Evolutionary conservation across 2,888 invertebrate species (phyloP).

Genomic region (Synergus laeviventris): DNA sequence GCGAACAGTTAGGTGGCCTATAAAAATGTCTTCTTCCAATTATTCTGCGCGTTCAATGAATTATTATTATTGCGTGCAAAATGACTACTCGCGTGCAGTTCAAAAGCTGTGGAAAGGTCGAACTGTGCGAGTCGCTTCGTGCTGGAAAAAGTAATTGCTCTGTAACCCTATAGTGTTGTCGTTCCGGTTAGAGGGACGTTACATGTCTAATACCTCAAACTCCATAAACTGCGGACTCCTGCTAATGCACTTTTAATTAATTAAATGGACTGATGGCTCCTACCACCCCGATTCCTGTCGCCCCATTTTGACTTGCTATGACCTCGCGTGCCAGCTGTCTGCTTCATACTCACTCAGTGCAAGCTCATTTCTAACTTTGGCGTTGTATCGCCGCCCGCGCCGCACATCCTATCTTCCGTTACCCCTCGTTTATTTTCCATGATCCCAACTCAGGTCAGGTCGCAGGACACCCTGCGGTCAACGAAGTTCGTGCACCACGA

Average conservation of each 20-base stretch:
- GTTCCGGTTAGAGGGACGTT: constrained; percentile 66
- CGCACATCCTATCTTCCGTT: not conserved
- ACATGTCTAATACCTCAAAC: constrained; percentile 43
- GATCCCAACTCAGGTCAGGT: not conserved
- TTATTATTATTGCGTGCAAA: constrained; percentile 33
- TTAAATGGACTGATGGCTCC: constrained; percentile 74
- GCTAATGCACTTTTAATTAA: constrained; percentile 77
- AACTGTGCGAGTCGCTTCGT: constrained; percentile 43
- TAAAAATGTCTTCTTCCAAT: constrained; percentile 28
- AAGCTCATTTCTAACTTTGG: constrained; percentile 67
- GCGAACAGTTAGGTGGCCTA: not conserved
- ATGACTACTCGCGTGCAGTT: constrained; percentile 32
- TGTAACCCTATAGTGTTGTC: constrained; percentile 58
- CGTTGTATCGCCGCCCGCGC: not conserved
- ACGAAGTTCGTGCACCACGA: not conserved
- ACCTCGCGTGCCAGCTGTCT: constrained; percentile 75
- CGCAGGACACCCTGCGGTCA: not conserved
- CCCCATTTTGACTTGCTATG: constrained; percentile 53
- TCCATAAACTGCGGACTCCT: constrained; percentile 56
- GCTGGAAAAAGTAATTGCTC: constrained; percentile 68
- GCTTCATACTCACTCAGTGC: constrained; percentile 64
- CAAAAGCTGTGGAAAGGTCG: constrained; percentile 22
- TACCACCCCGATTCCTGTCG: constrained; percentile 56
- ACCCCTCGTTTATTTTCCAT: not conserved
- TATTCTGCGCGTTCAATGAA: constrained; percentile 7